These are phyloP conservation scores for Spongilla lacustris DNA, from an alignment of 37 sponge, comb jelly and placozoan species.

Conservation along the genomic window DNA sequence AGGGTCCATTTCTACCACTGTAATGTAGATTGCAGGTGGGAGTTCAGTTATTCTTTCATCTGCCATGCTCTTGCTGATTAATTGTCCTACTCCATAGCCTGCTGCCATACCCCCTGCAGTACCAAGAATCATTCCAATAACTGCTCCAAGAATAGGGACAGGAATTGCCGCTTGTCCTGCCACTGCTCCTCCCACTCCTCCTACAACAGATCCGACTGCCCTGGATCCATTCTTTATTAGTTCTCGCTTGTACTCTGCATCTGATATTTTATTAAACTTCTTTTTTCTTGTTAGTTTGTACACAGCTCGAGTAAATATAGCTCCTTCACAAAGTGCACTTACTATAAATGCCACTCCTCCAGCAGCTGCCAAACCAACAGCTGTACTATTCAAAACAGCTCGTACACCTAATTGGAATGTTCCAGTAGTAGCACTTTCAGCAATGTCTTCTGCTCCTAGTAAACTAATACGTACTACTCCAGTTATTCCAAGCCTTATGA, in stretches of 20 bases:
- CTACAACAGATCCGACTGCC: constrained; percentile 11
- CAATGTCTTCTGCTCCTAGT: background rate
- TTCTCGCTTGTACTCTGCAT: constrained; percentile 23
- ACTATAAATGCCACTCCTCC: background rate
- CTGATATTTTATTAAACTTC: constrained; percentile 33
- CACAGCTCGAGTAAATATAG: constrained; percentile 3
- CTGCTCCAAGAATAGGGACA: constrained; percentile 36
- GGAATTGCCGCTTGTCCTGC: constrained; percentile 37
- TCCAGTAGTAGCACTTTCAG: background rate
- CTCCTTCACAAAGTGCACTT: constrained; percentile 14
- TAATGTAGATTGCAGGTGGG: background rate
- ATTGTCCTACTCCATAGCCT: constrained; percentile 22
- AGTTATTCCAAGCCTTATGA: background rate
- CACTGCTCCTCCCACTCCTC: constrained; percentile 28
- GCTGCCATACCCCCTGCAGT: constrained; percentile 3
- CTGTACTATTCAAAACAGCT: constrained; percentile 4
- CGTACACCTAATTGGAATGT: constrained; percentile 12
- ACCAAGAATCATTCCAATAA: constrained; percentile 35
- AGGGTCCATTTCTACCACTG: background rate
- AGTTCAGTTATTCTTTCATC: background rate
- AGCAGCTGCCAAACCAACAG: constrained; percentile 12
- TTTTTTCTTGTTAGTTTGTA: constrained; percentile 42
- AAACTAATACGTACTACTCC: background rate
- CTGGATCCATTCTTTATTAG: background rate
- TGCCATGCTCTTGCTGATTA: constrained; percentile 15